phyloP scores from a whole-genome alignment of 2,797 vertebrate genomes.

The Enteromius treurensis region DNA sequence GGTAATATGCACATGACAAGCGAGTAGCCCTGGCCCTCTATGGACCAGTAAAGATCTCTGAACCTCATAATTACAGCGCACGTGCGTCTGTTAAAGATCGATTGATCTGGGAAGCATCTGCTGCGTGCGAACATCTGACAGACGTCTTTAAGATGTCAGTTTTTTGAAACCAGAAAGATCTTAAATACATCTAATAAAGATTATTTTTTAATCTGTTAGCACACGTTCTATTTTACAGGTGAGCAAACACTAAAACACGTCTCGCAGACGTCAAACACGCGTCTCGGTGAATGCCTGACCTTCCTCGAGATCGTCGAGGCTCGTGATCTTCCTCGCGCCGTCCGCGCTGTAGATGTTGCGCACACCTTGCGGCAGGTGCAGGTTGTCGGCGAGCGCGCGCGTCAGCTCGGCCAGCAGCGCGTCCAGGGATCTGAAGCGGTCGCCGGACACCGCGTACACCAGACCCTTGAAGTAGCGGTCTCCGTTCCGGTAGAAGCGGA shows the following conservation, averaged over 20 bases:
- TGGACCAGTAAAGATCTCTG: not conserved
- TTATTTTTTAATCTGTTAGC: too few species aligned
- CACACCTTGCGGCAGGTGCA: constrained; percentile 94
- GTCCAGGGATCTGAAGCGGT: constrained; percentile 92
- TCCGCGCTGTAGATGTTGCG: constrained; percentile 92
- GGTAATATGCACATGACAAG: not conserved
- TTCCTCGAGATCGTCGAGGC: constrained; percentile 92
- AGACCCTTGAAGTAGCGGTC: constrained; percentile 97
- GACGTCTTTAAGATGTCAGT: too few species aligned
- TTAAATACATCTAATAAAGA: not conserved
- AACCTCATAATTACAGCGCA: not conserved
- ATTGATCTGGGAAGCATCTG: too few species aligned
- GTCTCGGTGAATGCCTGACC: constrained; percentile 71
- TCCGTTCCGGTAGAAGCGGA: constrained; percentile 96
- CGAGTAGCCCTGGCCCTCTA: not conserved
- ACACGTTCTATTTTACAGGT: too few species aligned
- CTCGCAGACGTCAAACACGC: too few species aligned
- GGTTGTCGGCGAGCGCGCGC: constrained; percentile 88
- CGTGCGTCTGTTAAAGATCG: too few species aligned
- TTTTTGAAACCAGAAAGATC: too few species aligned
- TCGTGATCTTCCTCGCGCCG: constrained; percentile 87
- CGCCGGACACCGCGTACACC: constrained; percentile 90
- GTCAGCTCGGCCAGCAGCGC: constrained; percentile 92
- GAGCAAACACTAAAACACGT: too few species aligned
- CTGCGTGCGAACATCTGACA: too few species aligned